phyloP scores from a whole-genome alignment of 2,113 vertebrate genomes.

The Melozone crissalis region DNA sequence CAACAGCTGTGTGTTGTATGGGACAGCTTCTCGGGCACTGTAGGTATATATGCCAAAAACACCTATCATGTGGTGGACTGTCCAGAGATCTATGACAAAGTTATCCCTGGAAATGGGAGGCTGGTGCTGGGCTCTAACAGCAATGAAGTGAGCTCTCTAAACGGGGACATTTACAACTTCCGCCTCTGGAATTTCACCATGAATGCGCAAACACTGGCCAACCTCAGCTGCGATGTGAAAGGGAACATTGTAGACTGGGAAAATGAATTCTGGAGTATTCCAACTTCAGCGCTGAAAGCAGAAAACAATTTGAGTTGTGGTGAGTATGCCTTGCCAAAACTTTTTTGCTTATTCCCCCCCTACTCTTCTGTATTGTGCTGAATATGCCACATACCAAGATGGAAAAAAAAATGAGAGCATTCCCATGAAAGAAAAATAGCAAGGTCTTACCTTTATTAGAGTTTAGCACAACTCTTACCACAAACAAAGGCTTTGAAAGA shows the following conservation, averaged over 20 bases:
- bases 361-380: not conserved
- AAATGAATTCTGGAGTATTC: conserved; percentile 89
- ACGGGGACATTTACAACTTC: conserved; percentile 91
- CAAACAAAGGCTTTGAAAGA: not conserved
- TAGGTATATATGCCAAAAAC: conserved; percentile 73
- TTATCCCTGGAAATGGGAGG: conserved; percentile 73
- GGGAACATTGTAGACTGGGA: conserved; percentile 94
- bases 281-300: conserved; percentile 79
- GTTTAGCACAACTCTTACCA: not conserved
- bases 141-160: conserved; percentile 71
- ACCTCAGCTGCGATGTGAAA: conserved; percentile 81
- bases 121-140: conserved; percentile 80
- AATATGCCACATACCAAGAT: not conserved
- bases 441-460: not conserved
- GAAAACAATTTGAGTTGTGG: conserved; percentile 92
- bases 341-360: conserved; percentile 7
- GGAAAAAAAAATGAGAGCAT: not conserved
- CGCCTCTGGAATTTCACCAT: conserved; percentile 90
- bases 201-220: conserved; percentile 71
- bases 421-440: not conserved
- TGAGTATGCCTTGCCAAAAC: conserved; percentile 76
- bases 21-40: conserved; percentile 64
- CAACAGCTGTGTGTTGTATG: conserved; percentile 82
- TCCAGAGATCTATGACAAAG: conserved; percentile 29
- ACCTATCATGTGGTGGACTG: conserved; percentile 72